phyloP scores from a whole-genome alignment of 2,113 vertebrate genomes.

The Nycticryphes semicollaris region DNA sequence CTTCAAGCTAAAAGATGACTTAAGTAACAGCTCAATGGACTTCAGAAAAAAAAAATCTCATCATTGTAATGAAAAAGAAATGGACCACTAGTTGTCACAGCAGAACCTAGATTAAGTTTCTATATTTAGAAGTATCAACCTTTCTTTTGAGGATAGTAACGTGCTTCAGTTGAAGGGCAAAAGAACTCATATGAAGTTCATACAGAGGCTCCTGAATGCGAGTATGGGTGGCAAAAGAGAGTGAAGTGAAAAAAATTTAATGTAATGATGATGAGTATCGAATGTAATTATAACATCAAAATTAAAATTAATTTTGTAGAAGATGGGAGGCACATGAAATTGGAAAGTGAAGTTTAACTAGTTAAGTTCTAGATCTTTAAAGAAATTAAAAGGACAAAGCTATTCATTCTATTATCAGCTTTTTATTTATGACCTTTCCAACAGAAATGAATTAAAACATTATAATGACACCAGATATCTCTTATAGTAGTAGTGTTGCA shows the following conservation, averaged over 20 bases:
- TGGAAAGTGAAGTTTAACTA: background rate
- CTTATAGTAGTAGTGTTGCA: background rate
- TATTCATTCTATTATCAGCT: background rate
- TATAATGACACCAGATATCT: background rate
- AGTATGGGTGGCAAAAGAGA: background rate
- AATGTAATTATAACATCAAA: background rate
- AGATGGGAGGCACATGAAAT: background rate
- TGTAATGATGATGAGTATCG: background rate
- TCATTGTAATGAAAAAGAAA: background rate
- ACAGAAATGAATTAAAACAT: slow-evolving; percentile 9
- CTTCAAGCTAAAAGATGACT: background rate
- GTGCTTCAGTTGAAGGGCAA: slow-evolving; percentile 18
- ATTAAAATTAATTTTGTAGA: background rate
- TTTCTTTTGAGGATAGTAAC: slow-evolving; percentile 30
- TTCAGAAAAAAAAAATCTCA: slow-evolving; percentile 20
- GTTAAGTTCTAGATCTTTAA: background rate
- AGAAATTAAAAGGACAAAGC: background rate
- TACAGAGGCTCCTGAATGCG: background rate
- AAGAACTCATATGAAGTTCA: background rate
- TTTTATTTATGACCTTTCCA: slow-evolving; percentile 25
- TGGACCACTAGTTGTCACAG: background rate
- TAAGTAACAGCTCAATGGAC: background rate
- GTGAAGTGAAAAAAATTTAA: background rate
- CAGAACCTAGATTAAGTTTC: slow-evolving; percentile 33
- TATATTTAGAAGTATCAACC: slow-evolving; percentile 35